Conservation (phyloP, 2,113 vertebrate genomes). For the Hypanus sabinus region DNA sequence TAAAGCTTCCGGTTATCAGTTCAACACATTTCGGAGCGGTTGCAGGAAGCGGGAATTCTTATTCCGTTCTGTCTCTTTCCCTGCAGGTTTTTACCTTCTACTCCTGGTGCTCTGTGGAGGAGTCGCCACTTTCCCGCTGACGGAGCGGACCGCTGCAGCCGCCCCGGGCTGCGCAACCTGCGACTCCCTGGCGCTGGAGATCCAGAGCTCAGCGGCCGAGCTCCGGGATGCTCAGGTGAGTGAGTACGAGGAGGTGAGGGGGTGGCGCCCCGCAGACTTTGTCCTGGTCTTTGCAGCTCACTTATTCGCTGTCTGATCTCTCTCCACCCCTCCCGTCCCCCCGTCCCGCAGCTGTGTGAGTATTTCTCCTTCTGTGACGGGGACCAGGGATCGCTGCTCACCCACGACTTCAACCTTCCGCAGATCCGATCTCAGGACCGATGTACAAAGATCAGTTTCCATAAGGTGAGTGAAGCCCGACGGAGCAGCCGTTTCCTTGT, state of each 20-base stretch:
- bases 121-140: conserved; percentile 39
- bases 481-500: not conserved
- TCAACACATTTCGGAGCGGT: not conserved
- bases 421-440: conserved; percentile 16
- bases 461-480: not conserved
- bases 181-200: conserved; percentile 40
- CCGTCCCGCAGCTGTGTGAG: not conserved
- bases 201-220: conserved; percentile 39
- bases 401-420: not conserved
- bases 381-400: not conserved
- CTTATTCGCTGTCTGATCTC: not conserved
- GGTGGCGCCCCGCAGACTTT: not conserved
- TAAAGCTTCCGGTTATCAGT: not conserved
- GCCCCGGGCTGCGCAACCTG: conserved; percentile 11
- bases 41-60: not conserved
- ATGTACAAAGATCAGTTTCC: not conserved
- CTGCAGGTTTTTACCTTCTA: conserved; percentile 5
- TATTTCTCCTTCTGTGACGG: conserved; percentile 11
- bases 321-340: not conserved
- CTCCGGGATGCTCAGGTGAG: conserved; percentile 39
- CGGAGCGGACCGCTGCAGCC: conserved; percentile 25
- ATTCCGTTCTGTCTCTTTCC: not conserved
- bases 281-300: not conserved
- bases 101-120: not conserved
- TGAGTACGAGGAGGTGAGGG: no score